Evolutionary conservation across 2,113 vertebrate genomes (phyloP).

Genomic region (Canis aureus): DNA sequence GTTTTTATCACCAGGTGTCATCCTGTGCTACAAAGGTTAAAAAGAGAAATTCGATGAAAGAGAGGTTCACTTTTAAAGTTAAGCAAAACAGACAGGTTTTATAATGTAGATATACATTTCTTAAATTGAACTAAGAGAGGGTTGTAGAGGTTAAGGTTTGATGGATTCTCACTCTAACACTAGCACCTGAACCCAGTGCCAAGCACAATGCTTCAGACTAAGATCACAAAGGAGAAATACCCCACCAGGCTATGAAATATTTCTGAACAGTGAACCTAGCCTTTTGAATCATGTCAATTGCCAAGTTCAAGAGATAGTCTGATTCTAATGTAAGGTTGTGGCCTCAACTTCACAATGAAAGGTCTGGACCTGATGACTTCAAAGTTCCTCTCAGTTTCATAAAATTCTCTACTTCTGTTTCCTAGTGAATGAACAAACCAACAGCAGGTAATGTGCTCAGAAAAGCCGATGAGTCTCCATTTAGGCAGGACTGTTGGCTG

Average conservation of each 20-base stretch:
- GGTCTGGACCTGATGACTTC: not conserved
- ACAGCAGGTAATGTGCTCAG: not conserved
- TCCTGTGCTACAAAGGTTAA: conserved; percentile 31
- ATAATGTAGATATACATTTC: not conserved
- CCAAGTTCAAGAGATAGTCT: conserved; percentile 31
- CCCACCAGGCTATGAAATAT: not conserved
- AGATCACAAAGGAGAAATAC: conserved; percentile 7
- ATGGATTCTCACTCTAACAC: conserved; percentile 16
- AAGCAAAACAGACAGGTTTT: conserved; percentile 58
- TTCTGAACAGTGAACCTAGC: not conserved
- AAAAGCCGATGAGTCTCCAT: not conserved
- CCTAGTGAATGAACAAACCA: not conserved
- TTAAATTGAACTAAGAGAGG: conserved; percentile 34
- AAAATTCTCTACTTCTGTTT: conserved; percentile 29
- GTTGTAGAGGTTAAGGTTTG: not conserved
- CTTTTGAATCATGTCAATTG: conserved; percentile 38
- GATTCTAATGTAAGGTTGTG: not conserved
- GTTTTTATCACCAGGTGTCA: conserved; percentile 44
- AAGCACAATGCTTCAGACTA: not conserved
- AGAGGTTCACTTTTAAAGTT: conserved; percentile 28
- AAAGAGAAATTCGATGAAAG: conserved; percentile 57
- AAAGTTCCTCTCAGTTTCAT: conserved; percentile 6
- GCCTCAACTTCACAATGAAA: not conserved
- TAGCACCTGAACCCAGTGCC: not conserved
- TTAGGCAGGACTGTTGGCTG: not conserved